Conservation (phyloP, 2,888 invertebrate species). For the Dioctria rufipes region DNA sequence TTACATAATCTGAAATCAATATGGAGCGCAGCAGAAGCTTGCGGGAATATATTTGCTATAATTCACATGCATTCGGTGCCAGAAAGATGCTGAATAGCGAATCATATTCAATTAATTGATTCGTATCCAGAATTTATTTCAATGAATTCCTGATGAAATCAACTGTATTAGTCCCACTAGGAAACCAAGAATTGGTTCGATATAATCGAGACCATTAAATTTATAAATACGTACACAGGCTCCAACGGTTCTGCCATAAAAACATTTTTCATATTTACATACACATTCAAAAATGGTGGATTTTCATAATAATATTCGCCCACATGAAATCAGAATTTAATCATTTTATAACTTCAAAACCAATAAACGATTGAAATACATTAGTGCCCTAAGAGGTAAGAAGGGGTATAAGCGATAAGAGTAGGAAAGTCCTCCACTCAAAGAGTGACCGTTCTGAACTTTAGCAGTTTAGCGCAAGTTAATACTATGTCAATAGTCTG, state of each 20-base stretch:
- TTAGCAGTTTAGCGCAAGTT: neutral
- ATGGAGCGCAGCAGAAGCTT: neutral
- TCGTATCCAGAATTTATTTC: constrained; percentile 45
- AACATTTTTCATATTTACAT: neutral
- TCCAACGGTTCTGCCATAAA: neutral
- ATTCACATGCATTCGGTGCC: constrained; percentile 1
- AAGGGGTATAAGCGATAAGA: neutral
- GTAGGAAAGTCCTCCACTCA: neutral
- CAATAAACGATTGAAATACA: constrained; percentile 40
- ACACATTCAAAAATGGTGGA: constrained; percentile 25
- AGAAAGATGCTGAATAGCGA: constrained; percentile 23
- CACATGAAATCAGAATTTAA: constrained; percentile 40
- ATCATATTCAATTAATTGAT: constrained; percentile 51
- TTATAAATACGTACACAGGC: constrained; percentile 31
- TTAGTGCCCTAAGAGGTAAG: neutral
- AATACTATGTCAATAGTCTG: constrained; percentile 14
- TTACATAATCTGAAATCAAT: neutral
- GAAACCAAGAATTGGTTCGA: constrained; percentile 49
- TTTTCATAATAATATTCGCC: constrained; percentile 42
- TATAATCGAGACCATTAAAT: constrained; percentile 50
- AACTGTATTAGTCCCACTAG: constrained; percentile 47
- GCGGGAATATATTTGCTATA: constrained; percentile 42
- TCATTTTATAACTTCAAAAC: constrained; percentile 20
- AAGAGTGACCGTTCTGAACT: neutral
- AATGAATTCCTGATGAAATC: constrained; percentile 42